Evolutionary conservation across 2,888 invertebrate species (phyloP).

Genomic region (Notocelia uddmanniana): DNA sequence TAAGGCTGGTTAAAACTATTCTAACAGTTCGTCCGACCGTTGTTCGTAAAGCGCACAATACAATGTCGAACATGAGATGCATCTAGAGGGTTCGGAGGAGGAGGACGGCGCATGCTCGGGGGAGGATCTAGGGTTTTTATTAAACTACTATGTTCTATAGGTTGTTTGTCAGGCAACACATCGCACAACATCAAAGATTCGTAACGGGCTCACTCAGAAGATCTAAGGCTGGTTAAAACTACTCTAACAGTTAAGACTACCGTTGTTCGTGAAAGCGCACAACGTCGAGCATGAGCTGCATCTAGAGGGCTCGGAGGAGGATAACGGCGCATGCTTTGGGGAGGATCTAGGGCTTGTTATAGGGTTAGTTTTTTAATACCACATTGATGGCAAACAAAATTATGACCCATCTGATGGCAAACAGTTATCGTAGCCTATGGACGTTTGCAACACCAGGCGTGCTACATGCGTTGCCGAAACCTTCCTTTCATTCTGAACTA

Average conservation of each 20-base stretch:
- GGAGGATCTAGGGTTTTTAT: constrained; percentile 63
- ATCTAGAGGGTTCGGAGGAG: constrained; percentile 56
- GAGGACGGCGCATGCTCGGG: constrained; percentile 64
- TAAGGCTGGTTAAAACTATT: too few species aligned
- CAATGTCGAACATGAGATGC: constrained; percentile 64
- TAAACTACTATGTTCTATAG: too few species aligned
- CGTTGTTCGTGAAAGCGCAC: constrained; percentile 53
- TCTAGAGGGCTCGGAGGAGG: constrained; percentile 8
- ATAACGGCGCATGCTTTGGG: not conserved
- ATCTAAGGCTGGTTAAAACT: constrained; percentile 58
- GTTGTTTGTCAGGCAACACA: too few species aligned
- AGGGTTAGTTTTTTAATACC: too few species aligned
- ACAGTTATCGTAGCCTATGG: too few species aligned
- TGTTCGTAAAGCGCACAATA: constrained; percentile 59
- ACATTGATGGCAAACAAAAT: too few species aligned
- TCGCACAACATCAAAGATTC: too few species aligned
- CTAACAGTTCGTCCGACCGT: constrained; percentile 46
- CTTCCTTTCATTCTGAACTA: too few species aligned
- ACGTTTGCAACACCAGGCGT: too few species aligned
- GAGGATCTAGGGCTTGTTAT: constrained; percentile 56
- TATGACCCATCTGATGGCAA: too few species aligned
- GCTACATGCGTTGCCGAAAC: too few species aligned
- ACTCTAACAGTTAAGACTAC: constrained; percentile 47
- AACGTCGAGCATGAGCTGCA: not conserved
- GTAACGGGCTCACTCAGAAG: constrained; percentile 53